Evolutionary conservation across 2,888 invertebrate species (phyloP).

Genomic region (Cryptocephalus primarius): DNA sequence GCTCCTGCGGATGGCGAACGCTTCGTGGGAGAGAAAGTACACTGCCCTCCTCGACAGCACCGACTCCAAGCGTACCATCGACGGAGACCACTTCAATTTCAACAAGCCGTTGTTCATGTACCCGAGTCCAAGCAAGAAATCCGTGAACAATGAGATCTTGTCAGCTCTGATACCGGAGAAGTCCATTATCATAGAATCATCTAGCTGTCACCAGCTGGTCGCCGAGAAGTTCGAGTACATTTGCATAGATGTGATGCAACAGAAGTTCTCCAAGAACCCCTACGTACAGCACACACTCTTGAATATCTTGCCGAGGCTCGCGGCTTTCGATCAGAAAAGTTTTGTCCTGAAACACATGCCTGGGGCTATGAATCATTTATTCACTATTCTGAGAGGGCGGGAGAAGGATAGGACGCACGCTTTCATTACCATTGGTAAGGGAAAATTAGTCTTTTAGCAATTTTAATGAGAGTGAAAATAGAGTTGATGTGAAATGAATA

Average conservation of each 20-base stretch:
- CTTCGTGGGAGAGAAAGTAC: slow-evolving; percentile 74
- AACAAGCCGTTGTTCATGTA: slow-evolving; percentile 29
- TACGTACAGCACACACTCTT: slow-evolving; percentile 83
- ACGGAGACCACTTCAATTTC: slow-evolving; percentile 28
- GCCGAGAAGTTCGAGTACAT: slow-evolving; percentile 73
- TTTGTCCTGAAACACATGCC: slow-evolving; percentile 68
- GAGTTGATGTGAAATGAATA: too few species aligned
- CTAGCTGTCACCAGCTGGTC: slow-evolving; percentile 73
- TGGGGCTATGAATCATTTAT: slow-evolving; percentile 65
- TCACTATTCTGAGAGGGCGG: slow-evolving; percentile 64
- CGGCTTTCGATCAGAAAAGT: slow-evolving; percentile 78
- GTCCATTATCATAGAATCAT: slow-evolving; percentile 68
- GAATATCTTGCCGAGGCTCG: slow-evolving; percentile 78
- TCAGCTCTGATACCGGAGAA: slow-evolving; percentile 44
- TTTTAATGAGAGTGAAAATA: background rate
- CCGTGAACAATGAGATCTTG: slow-evolving; percentile 24
- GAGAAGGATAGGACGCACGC: slow-evolving; percentile 81
- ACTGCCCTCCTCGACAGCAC: slow-evolving; percentile 51
- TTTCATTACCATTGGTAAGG: slow-evolving; percentile 72
- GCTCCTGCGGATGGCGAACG: slow-evolving; percentile 80
- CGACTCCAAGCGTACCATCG: slow-evolving; percentile 25
- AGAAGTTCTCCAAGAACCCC: slow-evolving; percentile 60
- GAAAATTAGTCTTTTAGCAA: background rate
- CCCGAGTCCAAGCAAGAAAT: slow-evolving; percentile 37
- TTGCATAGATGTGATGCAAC: slow-evolving; percentile 68